Percentiles rank a stretch among this genome's conserved stretches.
These are phyloP conservation scores for Nymphicus hollandicus DNA, from an alignment of 2,113 vertebrate genomes.

Conservation along the genomic window DNA sequence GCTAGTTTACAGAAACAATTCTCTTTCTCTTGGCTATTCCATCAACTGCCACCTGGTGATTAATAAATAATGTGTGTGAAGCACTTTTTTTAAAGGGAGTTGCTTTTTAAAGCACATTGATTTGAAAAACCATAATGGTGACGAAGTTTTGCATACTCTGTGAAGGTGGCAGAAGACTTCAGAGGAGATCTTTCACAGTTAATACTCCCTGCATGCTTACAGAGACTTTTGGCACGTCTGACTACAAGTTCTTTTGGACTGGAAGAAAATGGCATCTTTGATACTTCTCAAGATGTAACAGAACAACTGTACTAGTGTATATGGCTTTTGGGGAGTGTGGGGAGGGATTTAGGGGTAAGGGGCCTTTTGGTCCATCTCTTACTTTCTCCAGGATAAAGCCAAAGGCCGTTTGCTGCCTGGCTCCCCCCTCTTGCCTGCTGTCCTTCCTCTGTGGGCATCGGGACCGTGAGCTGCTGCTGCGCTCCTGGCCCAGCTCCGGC, in stretches of 20 bases:
- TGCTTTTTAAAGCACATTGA: constrained; percentile 33
- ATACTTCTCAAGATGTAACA: constrained; percentile 27
- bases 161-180: constrained; percentile 28
- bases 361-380: constrained; percentile 68
- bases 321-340: constrained; percentile 19
- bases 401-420: constrained; percentile 70
- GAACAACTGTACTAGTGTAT: constrained; percentile 44
- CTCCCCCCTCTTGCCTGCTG: constrained; percentile 50
- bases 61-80: constrained; percentile 33
- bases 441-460: constrained; percentile 65
- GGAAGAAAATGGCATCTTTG: constrained; percentile 43
- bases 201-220: neutral
- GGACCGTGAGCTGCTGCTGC: constrained; percentile 65
- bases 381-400: constrained; percentile 75
- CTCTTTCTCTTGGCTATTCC: constrained; percentile 28
- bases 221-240: constrained; percentile 34
- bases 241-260: constrained; percentile 42
- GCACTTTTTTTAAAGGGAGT: neutral
- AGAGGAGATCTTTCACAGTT: constrained; percentile 42
- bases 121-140: neutral
- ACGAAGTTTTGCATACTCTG: neutral
- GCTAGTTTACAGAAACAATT: constrained; percentile 51
- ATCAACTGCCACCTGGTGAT: constrained; percentile 33
- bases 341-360: constrained; percentile 55
- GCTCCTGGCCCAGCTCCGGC: constrained; percentile 52